Percentiles rank a stretch among this genome's conserved stretches.
Evolutionary conservation across 2,113 vertebrate species (phyloP).

Genomic region (Cepphus grylle): DNA sequence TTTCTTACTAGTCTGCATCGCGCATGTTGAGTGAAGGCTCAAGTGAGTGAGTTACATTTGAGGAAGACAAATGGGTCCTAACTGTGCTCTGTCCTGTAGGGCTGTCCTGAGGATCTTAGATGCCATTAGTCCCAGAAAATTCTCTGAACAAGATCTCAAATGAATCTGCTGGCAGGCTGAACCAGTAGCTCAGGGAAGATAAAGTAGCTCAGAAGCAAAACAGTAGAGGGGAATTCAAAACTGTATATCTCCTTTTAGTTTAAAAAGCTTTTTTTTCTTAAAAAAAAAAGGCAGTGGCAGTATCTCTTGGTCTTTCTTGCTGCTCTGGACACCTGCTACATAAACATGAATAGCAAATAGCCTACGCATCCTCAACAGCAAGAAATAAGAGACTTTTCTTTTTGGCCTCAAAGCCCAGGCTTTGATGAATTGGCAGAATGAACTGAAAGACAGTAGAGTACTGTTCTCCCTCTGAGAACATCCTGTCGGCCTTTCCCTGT

Average conservation of each 20-base stretch:
- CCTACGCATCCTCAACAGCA: not conserved
- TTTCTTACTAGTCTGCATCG: not conserved
- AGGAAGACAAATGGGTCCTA: not conserved
- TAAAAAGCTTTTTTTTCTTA: not conserved
- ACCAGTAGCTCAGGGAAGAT: not conserved
- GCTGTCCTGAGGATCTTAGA: not conserved
- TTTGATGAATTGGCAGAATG: conserved; percentile 37
- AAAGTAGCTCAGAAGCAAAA: not conserved
- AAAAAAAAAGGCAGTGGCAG: not conserved
- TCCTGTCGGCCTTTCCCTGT: conserved; percentile 29
- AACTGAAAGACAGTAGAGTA: conserved; percentile 19
- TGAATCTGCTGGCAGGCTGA: not conserved
- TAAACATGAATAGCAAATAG: conserved; percentile 5
- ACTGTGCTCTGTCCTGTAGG: not conserved
- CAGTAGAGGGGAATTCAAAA: not conserved
- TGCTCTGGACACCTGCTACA: conserved; percentile 28
- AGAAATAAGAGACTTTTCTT: conserved; percentile 11
- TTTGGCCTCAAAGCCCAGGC: not conserved
- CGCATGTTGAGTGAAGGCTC: not conserved
- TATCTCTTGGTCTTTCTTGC: not conserved
- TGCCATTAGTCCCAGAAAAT: not conserved
- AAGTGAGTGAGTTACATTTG: not conserved
- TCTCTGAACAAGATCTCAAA: not conserved
- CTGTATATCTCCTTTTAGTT: not conserved
- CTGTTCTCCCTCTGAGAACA: conserved; percentile 54